Conservation (phyloP, 2,797 vertebrate species). For the Benthosema pterotum region DNA sequence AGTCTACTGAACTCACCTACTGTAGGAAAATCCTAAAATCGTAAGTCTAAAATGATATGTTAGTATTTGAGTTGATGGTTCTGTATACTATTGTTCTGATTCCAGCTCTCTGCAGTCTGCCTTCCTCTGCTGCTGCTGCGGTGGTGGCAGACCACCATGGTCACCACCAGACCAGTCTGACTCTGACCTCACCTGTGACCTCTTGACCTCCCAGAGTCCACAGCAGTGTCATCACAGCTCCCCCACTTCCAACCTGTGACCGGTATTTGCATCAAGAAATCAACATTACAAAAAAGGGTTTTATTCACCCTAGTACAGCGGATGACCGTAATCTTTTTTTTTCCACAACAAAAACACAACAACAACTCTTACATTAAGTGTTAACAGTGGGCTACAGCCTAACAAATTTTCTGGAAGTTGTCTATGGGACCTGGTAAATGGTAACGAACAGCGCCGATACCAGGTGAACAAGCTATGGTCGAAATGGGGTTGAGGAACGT, state of each 20-base stretch:
- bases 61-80: background rate
- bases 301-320: background rate
- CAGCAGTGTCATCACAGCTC: slow-evolving; percentile 5
- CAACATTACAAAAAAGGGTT: background rate
- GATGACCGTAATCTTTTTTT: background rate
- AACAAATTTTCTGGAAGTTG: too few species aligned
- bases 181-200: slow-evolving; percentile 28
- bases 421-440: too few species aligned
- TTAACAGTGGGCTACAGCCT: too few species aligned
- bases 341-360: background rate
- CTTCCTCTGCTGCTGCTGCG: slow-evolving; percentile 59
- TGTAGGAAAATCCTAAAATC: too few species aligned
- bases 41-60: too few species aligned
- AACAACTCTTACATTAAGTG: too few species aligned
- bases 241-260: background rate
- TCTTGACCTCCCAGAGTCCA: slow-evolving; percentile 3
- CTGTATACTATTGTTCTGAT: background rate
- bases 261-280: background rate
- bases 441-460: too few species aligned
- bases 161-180: slow-evolving; percentile 15
- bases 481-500: too few species aligned
- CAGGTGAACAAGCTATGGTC: too few species aligned
- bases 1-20: too few species aligned
- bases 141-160: too few species aligned
- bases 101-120: slow-evolving; percentile 59